Conservation (phyloP, 2,888 invertebrate genomes). For the Drosophila mettleri region DNA sequence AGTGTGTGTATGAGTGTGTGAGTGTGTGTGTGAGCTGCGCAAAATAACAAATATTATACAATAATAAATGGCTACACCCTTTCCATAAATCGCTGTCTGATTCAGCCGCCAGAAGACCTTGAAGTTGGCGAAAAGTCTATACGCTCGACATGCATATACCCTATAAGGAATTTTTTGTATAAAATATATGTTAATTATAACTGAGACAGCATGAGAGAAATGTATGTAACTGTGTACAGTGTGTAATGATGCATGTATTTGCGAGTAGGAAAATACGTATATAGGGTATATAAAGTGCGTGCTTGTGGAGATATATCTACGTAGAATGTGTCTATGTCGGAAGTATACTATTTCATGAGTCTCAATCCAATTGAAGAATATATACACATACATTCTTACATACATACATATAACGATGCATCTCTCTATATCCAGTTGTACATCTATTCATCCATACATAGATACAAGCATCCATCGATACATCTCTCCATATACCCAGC, state of each 20-base stretch:
- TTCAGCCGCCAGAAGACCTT: conserved; percentile 49
- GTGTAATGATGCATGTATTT: too few species aligned
- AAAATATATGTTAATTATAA: background rate
- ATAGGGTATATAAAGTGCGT: too few species aligned
- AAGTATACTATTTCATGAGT: too few species aligned
- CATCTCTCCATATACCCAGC: background rate
- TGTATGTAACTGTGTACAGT: too few species aligned
- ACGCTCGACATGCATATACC: background rate
- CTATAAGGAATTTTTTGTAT: conserved; percentile 1
- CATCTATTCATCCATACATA: background rate
- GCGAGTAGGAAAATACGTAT: too few species aligned
- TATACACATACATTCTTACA: too few species aligned
- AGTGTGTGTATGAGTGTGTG: conserved; percentile 5
- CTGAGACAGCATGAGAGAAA: background rate
- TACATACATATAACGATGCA: too few species aligned
- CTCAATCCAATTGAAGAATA: too few species aligned
- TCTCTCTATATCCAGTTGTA: too few species aligned
- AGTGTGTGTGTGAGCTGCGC: conserved; percentile 5
- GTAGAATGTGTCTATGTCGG: too few species aligned
- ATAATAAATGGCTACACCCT: conserved; percentile 54
- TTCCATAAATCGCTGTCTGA: conserved; percentile 22
- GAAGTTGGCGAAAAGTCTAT: conserved; percentile 20
- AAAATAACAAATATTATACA: conserved; percentile 45
- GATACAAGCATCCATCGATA: too few species aligned
- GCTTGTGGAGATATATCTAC: too few species aligned